phyloP scores from a whole-genome alignment of 2,113 vertebrate genomes.

The Gymnobelideus leadbeateri region DNA sequence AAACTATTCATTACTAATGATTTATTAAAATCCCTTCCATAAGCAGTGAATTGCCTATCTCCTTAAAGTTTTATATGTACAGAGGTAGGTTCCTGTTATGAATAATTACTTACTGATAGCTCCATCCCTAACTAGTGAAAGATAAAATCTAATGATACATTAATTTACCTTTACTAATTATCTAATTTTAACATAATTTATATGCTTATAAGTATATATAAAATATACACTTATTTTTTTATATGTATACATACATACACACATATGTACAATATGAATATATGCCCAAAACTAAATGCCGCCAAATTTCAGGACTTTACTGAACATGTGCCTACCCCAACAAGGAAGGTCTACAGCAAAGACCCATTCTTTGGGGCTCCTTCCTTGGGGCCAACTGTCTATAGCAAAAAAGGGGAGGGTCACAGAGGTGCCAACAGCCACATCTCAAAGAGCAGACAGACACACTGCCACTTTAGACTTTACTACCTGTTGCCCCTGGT shows the following conservation, averaged over 20 bases:
- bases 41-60: not conserved
- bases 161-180: not conserved
- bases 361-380: not conserved
- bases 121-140: not conserved
- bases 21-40: slow-evolving; percentile 12
- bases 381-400: not conserved
- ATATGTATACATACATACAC: too few relatives aligned
- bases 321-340: not conserved
- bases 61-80: slow-evolving; percentile 29
- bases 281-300: not conserved
- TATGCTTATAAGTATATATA: not conserved
- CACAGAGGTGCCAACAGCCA: not conserved
- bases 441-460: not conserved
- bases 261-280: too few relatives aligned
- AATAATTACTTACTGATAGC: not conserved
- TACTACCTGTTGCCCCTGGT: not conserved
- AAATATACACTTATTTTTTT: too few relatives aligned
- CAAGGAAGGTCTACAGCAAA: not conserved
- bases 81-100: slow-evolving; percentile 16
- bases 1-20: not conserved
- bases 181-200: not conserved
- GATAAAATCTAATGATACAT: not conserved
- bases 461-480: not conserved
- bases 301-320: not conserved
- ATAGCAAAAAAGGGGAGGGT: not conserved